Percentiles rank a stretch among this genome's conserved stretches.
These are phyloP conservation scores for Ptyas mucosa DNA, from an alignment of 2,113 vertebrate genomes.

Conservation along the genomic window DNA sequence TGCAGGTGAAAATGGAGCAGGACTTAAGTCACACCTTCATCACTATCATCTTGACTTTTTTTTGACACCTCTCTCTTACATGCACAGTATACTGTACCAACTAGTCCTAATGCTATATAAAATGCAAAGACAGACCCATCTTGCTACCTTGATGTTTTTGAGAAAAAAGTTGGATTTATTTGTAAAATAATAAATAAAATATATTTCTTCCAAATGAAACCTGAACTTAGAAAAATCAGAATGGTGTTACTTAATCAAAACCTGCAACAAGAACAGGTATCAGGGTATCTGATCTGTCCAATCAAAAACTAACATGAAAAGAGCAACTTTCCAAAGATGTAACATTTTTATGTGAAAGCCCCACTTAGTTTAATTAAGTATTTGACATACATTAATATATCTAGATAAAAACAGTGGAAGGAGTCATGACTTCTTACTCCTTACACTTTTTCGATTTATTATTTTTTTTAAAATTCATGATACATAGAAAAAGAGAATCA, in stretches of 20 bases:
- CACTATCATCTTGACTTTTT: too few relatives aligned
- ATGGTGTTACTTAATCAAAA: neutral
- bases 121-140: too few relatives aligned
- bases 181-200: neutral
- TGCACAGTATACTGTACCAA: too few relatives aligned
- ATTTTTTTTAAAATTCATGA: too few relatives aligned
- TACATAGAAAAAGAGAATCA: neutral
- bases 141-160: too few relatives aligned
- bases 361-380: neutral
- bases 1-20: too few relatives aligned
- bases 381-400: neutral
- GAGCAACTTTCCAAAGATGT: neutral
- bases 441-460: neutral
- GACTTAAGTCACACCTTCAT: too few relatives aligned
- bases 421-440: neutral
- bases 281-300: neutral
- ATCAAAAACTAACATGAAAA: neutral
- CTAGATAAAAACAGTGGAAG: neutral
- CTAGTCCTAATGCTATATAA: too few relatives aligned
- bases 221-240: neutral
- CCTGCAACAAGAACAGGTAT: neutral
- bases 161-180: too few relatives aligned
- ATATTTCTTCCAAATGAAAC: neutral
- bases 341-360: neutral
- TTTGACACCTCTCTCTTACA: too few relatives aligned